These are phyloP conservation scores for Aramus guarauna DNA, from an alignment of 2,113 vertebrate species.

Conservation along the genomic window DNA sequence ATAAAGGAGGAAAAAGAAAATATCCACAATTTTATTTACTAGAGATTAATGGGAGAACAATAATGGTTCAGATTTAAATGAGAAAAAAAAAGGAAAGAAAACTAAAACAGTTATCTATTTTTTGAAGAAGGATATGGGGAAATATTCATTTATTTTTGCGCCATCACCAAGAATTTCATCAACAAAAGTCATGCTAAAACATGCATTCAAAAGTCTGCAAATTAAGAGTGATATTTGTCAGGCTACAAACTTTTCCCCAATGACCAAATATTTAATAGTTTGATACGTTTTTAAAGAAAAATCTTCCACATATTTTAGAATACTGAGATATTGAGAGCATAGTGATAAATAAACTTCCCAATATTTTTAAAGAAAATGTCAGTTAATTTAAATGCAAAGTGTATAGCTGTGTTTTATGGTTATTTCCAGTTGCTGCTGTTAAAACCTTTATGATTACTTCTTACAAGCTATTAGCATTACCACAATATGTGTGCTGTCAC, in stretches of 20 bases:
- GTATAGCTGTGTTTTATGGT: neutral
- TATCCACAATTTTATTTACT: constrained; percentile 30
- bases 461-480: neutral
- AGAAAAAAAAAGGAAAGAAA: neutral
- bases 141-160: neutral
- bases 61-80: neutral
- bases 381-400: neutral
- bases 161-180: neutral
- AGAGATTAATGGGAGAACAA: neutral
- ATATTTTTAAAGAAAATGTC: neutral
- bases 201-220: neutral
- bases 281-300: neutral
- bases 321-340: neutral
- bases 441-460: neutral
- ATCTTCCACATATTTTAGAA: neutral
- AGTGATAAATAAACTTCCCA: neutral
- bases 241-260: neutral
- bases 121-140: neutral
- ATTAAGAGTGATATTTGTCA: neutral
- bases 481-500: neutral
- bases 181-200: neutral
- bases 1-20: neutral
- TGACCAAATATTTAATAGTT: neutral
- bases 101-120: neutral
- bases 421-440: neutral